Conservation (phyloP, 2,888 invertebrate species). For the Agonopterix heracliana region DNA sequence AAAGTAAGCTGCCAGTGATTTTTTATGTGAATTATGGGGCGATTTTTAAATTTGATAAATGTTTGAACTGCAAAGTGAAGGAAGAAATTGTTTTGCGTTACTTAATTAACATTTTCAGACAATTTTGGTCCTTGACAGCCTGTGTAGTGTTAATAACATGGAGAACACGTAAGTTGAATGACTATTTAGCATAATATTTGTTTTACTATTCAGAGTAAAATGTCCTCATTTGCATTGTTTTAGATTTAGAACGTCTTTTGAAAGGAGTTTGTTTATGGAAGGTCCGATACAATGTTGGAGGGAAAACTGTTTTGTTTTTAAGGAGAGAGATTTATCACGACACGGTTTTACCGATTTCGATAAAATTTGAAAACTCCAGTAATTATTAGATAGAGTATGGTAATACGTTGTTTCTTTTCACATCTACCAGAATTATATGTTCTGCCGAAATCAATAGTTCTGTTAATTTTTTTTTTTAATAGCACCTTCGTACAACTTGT, state of each 20-base stretch:
- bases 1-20: slow-evolving; percentile 1
- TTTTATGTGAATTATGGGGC: background rate
- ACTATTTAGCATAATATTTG: background rate
- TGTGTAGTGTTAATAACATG: slow-evolving; percentile 4
- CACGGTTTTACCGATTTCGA: no score
- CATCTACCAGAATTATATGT: no score
- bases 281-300: no score
- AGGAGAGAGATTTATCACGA: no score
- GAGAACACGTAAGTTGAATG: slow-evolving; percentile 1
- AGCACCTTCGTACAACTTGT: no score
- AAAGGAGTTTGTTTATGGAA: no score
- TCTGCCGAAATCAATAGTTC: no score
- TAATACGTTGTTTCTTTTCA: no score
- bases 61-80: background rate
- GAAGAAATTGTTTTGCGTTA: background rate
- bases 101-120: background rate
- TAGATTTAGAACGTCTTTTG: background rate
- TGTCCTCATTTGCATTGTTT: background rate
- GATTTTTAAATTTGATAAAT: background rate
- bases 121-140: slow-evolving; percentile 1
- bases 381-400: no score
- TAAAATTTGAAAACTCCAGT: no score
- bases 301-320: no score
- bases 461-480: no score
- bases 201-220: background rate